Evolutionary conservation across 2,888 invertebrate species (phyloP), one percentile per base, ranked within the genome.

Genomic region (Peribatodes rhomboidaria): DNA sequence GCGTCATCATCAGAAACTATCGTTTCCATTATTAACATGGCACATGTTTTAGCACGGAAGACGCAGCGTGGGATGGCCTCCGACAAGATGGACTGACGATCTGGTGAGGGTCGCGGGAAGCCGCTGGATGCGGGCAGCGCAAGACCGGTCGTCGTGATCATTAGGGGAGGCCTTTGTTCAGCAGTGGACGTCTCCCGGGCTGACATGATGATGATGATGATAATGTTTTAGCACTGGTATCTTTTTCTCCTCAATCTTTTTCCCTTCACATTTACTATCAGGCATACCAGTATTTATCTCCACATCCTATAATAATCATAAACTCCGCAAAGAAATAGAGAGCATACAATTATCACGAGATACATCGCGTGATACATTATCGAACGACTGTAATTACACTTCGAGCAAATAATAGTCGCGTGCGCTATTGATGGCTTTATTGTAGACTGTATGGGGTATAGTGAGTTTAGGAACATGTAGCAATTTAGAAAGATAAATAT

Each of bases 361-460:
- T 54, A 27, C 6, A 27, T 27, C 27, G 27, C 27, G 27, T 27
- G 27, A 27, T 6, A 27, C 27, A 4, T 6, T 27, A 27, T 6
- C 27, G 27, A 27, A 27, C 14, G 42, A 56, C 55, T 44, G 16
- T 61, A 27, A 54, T 27, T 39, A 6, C 31, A 39, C 42, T 20
- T 61, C 42, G 18, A 14, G 31, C 33, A 46, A 61, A 56, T 56
- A 49, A 33, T 31, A 41, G 18, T 18, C 35, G 37, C 44, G 39
- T 46, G 50, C 41, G 9, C n/a, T 53, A 44, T 53, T 53, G 60
- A 60, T 46, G 27, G 53, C 53, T 60, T 31, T 35, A 53, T 53
- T 27, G 27, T 27, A 27, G 27, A 27, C n/a, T n/a, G 27, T 27
- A 27, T 2, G 9, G 11, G 11, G 35, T 35, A 11, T 35, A 7